A percentile compares a stretch with the other conserved stretches of the same genome.
phyloP scores from a whole-genome alignment of 1,140 invertebrate species.

The Oedothorax gibbosus region DNA sequence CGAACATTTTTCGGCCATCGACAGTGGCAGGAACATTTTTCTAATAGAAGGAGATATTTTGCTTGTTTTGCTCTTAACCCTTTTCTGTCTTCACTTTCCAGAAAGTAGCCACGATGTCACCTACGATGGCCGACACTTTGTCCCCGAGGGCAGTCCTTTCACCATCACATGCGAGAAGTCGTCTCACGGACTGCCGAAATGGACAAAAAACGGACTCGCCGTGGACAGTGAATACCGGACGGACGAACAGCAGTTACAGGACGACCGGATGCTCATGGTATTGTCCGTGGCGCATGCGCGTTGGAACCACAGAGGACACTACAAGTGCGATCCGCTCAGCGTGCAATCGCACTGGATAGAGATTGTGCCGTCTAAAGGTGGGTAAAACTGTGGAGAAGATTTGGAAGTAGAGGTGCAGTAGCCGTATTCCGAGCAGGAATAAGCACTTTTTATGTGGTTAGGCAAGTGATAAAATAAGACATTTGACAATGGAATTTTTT shows the following conservation, averaged over 20 bases:
- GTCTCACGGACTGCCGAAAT: conserved; percentile 47
- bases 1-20: no score
- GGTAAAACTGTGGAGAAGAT: no score
- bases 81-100: not conserved
- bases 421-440: no score
- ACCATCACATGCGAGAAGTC: conserved; percentile 52
- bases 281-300: conserved; percentile 2
- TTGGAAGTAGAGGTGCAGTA: no score
- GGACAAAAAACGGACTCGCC: conserved; percentile 44
- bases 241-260: not conserved
- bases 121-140: conserved; percentile 56
- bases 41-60: no score
- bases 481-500: no score
- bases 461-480: no score
- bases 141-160: conserved; percentile 50
- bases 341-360: conserved; percentile 19
- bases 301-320: conserved; percentile 42
- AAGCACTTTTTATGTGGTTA: no score
- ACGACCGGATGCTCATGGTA: not conserved
- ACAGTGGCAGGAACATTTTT: no score
- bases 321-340: conserved; percentile 49
- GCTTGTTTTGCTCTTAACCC: not conserved
- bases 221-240: conserved; percentile 1
- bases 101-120: conserved; percentile 20
- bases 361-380: conserved; percentile 39